phyloP scores from a whole-genome alignment of 2,113 vertebrate species.

The Pteropus alecto region DNA sequence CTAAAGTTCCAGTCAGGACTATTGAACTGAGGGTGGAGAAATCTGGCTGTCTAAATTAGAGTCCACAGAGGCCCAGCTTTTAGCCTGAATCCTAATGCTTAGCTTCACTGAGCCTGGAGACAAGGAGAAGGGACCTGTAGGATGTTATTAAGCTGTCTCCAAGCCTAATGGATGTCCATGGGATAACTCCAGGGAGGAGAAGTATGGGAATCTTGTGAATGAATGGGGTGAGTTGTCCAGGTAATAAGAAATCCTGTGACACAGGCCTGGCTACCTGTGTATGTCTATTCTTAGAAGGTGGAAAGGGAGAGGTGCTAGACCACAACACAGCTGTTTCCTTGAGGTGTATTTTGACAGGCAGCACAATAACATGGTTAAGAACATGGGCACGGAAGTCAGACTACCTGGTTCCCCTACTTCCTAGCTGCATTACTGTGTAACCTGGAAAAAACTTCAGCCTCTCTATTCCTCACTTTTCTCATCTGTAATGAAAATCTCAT shows the following conservation, averaged over 20 bases:
- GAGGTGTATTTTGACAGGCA: background rate
- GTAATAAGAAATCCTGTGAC: background rate
- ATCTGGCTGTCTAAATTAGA: background rate
- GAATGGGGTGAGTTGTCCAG: background rate
- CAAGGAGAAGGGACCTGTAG: background rate
- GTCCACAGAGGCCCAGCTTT: background rate
- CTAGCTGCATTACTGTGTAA: background rate
- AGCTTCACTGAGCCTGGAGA: background rate
- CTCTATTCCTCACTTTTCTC: constrained; percentile 1
- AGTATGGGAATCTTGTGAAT: background rate
- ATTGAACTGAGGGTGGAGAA: background rate
- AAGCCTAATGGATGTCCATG: background rate
- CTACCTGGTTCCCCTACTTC: background rate
- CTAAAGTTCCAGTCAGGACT: background rate
- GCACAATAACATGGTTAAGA: background rate
- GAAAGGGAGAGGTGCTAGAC: background rate
- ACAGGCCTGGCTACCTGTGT: background rate
- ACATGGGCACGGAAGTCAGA: background rate
- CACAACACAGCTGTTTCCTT: background rate
- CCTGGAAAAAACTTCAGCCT: background rate
- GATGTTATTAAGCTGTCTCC: background rate
- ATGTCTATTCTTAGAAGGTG: background rate
- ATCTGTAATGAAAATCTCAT: constrained; percentile 3
- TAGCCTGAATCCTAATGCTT: background rate
- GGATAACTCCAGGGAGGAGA: background rate